These are phyloP conservation scores for Chaetodon trifasciatus DNA, from an alignment of 2,797 vertebrate species.

Conservation along the genomic window DNA sequence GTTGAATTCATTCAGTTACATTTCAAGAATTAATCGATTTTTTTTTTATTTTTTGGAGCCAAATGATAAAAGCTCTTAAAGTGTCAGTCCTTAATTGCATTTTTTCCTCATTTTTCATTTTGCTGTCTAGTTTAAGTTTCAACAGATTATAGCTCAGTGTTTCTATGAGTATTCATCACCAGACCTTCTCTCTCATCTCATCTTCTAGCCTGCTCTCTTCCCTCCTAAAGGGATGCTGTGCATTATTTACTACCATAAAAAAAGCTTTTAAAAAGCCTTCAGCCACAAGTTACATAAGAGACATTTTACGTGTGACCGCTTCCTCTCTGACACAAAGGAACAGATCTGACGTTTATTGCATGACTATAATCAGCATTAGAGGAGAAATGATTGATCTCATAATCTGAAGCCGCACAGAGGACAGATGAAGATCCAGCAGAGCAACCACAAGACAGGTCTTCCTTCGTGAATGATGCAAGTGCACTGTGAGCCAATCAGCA, in stretches of 20 bases:
- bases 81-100: no score
- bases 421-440: not conserved
- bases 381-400: not conserved
- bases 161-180: not conserved
- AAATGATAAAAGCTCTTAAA: no score
- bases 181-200: not conserved
- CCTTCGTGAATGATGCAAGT: slow-evolving; percentile 21
- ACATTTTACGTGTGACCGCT: slow-evolving; percentile 18
- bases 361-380: not conserved
- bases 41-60: no score
- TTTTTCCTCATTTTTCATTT: not conserved
- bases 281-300: slow-evolving; percentile 34
- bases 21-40: no score
- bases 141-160: no score
- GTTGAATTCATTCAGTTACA: no score
- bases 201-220: not conserved
- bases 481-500: not conserved
- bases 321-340: not conserved
- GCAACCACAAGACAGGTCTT: not conserved
- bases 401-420: not conserved
- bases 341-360: not conserved
- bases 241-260: slow-evolving; percentile 52
- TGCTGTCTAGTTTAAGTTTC: not conserved
- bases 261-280: slow-evolving; percentile 39
- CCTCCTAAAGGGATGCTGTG: slow-evolving; percentile 14